phyloP scores from a whole-genome alignment of 2,888 invertebrate genomes.

The Ferdinandea cuprea region DNA sequence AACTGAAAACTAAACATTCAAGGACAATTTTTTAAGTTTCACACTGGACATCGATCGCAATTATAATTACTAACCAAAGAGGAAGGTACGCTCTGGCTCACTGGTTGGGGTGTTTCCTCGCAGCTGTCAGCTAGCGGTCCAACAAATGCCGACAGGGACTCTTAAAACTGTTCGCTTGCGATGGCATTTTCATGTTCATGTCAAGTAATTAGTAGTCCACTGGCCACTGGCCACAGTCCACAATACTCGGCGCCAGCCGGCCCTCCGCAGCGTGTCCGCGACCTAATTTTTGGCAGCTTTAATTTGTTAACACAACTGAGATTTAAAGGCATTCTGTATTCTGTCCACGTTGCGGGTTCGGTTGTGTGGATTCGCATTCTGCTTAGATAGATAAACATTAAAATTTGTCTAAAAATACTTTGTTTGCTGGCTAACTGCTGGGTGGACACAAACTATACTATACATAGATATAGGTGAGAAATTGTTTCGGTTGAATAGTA shows the following conservation, averaged over 20 bases:
- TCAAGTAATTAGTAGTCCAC: constrained; percentile 48
- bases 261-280: not conserved
- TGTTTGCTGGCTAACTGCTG: constrained; percentile 1
- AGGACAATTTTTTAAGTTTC: not conserved
- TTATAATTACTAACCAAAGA: not conserved
- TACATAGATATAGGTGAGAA: too few relatives aligned
- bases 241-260: too few relatives aligned
- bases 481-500: constrained; percentile 33
- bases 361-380: not conserved
- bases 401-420: constrained; percentile 16
- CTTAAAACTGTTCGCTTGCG: constrained; percentile 37
- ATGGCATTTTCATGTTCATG: constrained; percentile 52
- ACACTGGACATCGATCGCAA: not conserved
- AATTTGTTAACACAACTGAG: constrained; percentile 42
- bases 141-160: constrained; percentile 31
- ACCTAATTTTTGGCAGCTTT: constrained; percentile 9
- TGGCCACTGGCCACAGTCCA: not conserved
- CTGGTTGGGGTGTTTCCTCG: not conserved
- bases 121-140: constrained; percentile 31
- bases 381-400: constrained; percentile 15
- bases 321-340: constrained; percentile 29
- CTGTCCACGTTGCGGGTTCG: not conserved
- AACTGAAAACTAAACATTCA: too few relatives aligned
- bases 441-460: not conserved
- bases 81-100: not conserved